Conservation (phyloP, 2,888 invertebrate species). For the Noctuana brunneofusca region DNA sequence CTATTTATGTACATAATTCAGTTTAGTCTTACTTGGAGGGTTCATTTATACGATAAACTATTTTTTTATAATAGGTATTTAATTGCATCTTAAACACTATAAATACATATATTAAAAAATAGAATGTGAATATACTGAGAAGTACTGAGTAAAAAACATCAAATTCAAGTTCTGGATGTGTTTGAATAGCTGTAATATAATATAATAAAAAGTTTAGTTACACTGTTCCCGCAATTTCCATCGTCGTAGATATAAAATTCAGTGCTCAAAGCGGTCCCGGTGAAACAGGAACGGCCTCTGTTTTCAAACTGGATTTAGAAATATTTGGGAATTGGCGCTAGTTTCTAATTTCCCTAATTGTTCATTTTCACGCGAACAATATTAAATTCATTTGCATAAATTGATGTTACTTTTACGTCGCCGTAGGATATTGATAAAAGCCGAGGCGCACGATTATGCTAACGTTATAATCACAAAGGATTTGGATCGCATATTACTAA, state of each 20-base stretch:
- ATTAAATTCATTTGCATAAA: slow-evolving; percentile 20
- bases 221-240: slow-evolving; percentile 41
- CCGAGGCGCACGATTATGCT: slow-evolving; percentile 12
- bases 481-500: slow-evolving; percentile 18
- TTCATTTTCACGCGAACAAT: slow-evolving; percentile 12
- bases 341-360: slow-evolving; percentile 25
- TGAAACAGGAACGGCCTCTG: slow-evolving; percentile 5
- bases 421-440: slow-evolving; percentile 4
- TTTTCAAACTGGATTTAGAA: slow-evolving; percentile 14
- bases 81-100: no score
- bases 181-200: not conserved
- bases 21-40: no score
- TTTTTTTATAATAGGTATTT: no score
- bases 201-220: not conserved
- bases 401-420: slow-evolving; percentile 16
- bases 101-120: no score
- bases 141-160: no score
- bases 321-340: slow-evolving; percentile 8
- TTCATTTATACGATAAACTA: no score
- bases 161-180: no score
- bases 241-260: not conserved
- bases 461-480: slow-evolving; percentile 18
- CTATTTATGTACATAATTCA: no score
- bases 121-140: no score
- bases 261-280: not conserved